Percentiles rank a stretch among this genome's conserved stretches.
phyloP scores from a whole-genome alignment of 2,888 invertebrate genomes.

The Augochlorella aurata region DNA sequence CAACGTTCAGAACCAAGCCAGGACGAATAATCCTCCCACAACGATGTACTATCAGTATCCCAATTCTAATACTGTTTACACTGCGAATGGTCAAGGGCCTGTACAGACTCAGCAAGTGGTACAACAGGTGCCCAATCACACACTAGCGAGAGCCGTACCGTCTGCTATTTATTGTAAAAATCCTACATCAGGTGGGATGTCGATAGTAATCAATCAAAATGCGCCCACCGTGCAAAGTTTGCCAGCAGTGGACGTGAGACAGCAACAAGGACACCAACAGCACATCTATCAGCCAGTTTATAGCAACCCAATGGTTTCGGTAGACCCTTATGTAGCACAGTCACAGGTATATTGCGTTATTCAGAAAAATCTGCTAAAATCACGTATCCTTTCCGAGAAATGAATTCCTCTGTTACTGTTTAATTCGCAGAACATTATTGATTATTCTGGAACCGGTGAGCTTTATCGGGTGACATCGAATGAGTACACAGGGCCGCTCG shows the following conservation, averaged over 20 bases:
- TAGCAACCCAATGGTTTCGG: not conserved
- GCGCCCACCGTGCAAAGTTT: not conserved
- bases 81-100: not conserved
- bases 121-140: not conserved
- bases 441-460: not conserved
- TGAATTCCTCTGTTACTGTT: not conserved
- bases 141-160: not conserved
- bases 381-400: not conserved
- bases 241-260: slow-evolving; percentile 9
- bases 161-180: slow-evolving; percentile 10
- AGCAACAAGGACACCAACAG: not conserved
- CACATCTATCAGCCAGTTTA: slow-evolving; percentile 23
- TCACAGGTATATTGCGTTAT: slow-evolving; percentile 21
- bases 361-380: not conserved
- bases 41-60: not conserved
- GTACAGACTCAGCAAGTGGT: not conserved
- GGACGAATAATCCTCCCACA: not conserved
- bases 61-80: not conserved
- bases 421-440: slow-evolving; percentile 23
- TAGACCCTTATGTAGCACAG: slow-evolving; percentile 9
- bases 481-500: not conserved
- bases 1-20: not conserved
- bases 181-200: not conserved
- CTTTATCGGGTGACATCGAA: not conserved
- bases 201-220: slow-evolving; percentile 35